Conservation (phyloP, 2,113 vertebrate species). For the Otis tarda region DNA sequence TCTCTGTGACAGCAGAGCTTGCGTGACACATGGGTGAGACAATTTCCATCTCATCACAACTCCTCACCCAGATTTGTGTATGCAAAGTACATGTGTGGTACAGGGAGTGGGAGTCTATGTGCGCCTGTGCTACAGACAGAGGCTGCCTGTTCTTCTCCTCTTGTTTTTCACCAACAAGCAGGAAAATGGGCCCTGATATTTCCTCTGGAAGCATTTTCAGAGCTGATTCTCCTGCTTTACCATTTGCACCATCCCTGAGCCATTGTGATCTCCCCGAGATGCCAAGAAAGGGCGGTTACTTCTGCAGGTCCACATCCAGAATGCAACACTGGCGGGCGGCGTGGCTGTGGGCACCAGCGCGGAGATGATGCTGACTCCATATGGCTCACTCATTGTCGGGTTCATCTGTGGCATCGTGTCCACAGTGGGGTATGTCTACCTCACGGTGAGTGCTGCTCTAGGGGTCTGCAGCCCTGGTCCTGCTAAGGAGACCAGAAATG, state of each 20-base stretch:
- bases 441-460: slow-evolving; percentile 80
- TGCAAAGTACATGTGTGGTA: slow-evolving; percentile 57
- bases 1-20: slow-evolving; percentile 55
- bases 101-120: slow-evolving; percentile 48
- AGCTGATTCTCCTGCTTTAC: not conserved
- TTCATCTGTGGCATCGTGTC: slow-evolving; percentile 87
- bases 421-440: slow-evolving; percentile 85
- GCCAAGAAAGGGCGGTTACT: not conserved
- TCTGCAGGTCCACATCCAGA: slow-evolving; percentile 93
- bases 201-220: slow-evolving; percentile 9
- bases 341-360: slow-evolving; percentile 92
- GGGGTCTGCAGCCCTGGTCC: not conserved
- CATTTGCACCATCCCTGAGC: not conserved
- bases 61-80: slow-evolving; percentile 36
- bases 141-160: slow-evolving; percentile 35
- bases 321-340: slow-evolving; percentile 88
- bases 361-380: slow-evolving; percentile 92
- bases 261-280: not conserved
- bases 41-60: slow-evolving; percentile 61
- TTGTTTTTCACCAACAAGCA: slow-evolving; percentile 34
- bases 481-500: not conserved
- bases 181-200: slow-evolving; percentile 16
- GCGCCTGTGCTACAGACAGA: slow-evolving; percentile 40
- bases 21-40: slow-evolving; percentile 61
- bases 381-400: slow-evolving; percentile 89